These are phyloP conservation scores for Melanotaenia duboulayi DNA, from an alignment of 2,113 vertebrate species.

Conservation along the genomic window DNA sequence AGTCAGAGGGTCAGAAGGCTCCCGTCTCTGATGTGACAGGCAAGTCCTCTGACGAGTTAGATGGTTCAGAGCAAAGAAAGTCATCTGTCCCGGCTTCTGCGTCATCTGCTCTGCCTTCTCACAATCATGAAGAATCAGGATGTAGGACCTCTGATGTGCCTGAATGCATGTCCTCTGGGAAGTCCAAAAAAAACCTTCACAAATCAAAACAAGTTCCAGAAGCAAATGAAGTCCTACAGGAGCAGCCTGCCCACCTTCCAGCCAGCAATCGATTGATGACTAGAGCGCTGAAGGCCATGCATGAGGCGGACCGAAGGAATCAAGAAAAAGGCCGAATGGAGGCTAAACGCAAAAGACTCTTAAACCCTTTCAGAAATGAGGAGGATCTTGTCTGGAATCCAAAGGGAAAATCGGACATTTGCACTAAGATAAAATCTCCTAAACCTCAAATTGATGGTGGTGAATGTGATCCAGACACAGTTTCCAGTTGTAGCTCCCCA, in stretches of 20 bases:
- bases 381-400: conserved; percentile 12
- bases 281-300: conserved; percentile 80
- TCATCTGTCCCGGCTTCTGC: not conserved
- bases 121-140: not conserved
- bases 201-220: conserved; percentile 58
- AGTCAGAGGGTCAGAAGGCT: conserved; percentile 22
- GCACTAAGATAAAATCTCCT: conserved; percentile 40
- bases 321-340: conserved; percentile 36
- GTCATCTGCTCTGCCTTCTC: not conserved
- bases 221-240: conserved; percentile 30
- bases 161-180: conserved; percentile 10
- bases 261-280: conserved; percentile 83
- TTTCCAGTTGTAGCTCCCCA: conserved; percentile 41
- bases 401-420: conserved; percentile 39
- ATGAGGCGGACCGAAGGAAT: conserved; percentile 63
- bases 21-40: not conserved
- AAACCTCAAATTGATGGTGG: conserved; percentile 21
- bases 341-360: conserved; percentile 38
- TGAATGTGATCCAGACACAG: conserved; percentile 17
- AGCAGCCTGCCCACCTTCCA: conserved; percentile 76
- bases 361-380: conserved; percentile 11
- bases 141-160: not conserved
- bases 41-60: conserved; percentile 14
- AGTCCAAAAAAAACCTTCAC: conserved; percentile 22
- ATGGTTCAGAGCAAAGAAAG: conserved; percentile 8